Evolutionary conservation across 2,888 invertebrate genomes (phyloP).

Genomic region (Apoderus coryli): DNA sequence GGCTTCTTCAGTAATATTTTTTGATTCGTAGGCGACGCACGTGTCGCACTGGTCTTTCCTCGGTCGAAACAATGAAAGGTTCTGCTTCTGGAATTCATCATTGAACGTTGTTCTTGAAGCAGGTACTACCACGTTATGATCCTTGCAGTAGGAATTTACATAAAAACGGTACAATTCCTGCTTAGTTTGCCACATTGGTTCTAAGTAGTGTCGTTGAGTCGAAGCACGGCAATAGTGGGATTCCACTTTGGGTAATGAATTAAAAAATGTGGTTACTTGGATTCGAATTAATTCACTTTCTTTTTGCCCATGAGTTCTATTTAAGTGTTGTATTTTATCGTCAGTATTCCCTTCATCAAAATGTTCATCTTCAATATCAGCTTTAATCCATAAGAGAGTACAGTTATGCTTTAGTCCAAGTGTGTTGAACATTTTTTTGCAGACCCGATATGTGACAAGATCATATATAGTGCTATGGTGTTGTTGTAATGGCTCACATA

Average conservation of each 20-base stretch:
- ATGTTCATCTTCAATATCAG: constrained; percentile 1
- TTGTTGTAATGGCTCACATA: too few relatives aligned
- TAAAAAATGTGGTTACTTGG: constrained; percentile 4
- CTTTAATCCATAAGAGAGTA: constrained; percentile 7
- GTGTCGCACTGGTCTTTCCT: constrained; percentile 3
- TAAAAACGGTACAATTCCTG: constrained; percentile 8
- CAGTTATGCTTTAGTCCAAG: constrained; percentile 6
- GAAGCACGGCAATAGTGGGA: constrained; percentile 6
- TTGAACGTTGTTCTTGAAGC: constrained; percentile 4
- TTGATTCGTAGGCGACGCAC: not conserved
- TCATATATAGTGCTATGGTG: too few relatives aligned
- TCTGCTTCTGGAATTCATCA: constrained; percentile 5
- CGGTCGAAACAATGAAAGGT: constrained; percentile 2
- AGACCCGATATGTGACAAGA: constrained; percentile 5
- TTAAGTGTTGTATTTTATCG: constrained; percentile 2
- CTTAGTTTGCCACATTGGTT: constrained; percentile 8
- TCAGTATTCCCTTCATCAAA: constrained; percentile 2
- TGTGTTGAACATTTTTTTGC: constrained; percentile 7
- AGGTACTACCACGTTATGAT: constrained; percentile 4
- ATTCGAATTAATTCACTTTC: constrained; percentile 1
- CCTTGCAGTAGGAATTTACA: constrained; percentile 4
- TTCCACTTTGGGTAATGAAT: constrained; percentile 2
- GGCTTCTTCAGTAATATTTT: constrained; percentile 1
- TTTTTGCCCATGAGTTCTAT: constrained; percentile 1
- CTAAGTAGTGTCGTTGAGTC: constrained; percentile 3